A percentile compares a stretch with the other conserved stretches of the same genome.
These are phyloP conservation scores for Deilephila elpenor DNA, from an alignment of 2,888 invertebrate genomes.

Conservation along the genomic window DNA sequence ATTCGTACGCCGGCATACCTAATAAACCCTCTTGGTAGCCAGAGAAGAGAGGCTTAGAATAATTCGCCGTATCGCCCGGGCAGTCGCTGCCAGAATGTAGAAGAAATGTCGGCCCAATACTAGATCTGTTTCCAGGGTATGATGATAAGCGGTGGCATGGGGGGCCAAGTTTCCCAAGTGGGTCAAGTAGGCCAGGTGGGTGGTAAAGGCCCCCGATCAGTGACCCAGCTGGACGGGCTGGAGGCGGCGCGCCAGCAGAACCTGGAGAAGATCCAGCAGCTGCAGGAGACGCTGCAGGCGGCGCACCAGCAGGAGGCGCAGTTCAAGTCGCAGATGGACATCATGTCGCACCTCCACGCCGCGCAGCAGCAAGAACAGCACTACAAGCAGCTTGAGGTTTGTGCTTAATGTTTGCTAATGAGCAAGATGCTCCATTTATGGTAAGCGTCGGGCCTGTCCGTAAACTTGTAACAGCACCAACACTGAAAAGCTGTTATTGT, in stretches of 20 bases:
- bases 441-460: too few relatives aligned
- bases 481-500: too few relatives aligned
- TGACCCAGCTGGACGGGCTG: conserved; percentile 82
- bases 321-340: conserved; percentile 91
- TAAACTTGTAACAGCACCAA: too few relatives aligned
- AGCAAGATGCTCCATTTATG: too few relatives aligned
- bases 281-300: conserved; percentile 91
- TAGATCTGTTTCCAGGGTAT: conserved; percentile 57
- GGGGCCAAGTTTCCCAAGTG: conserved; percentile 53
- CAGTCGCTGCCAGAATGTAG: too few relatives aligned
- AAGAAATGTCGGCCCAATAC: neutral
- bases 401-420: conserved; percentile 6
- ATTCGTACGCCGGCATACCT: too few relatives aligned
- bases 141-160: conserved; percentile 73
- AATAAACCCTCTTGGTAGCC: neutral
- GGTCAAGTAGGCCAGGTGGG: conserved; percentile 63
- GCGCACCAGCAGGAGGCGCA: conserved; percentile 90
- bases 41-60: neutral
- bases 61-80: too few relatives aligned
- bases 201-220: conserved; percentile 65
- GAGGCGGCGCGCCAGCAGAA: conserved; percentile 92
- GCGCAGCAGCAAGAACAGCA: conserved; percentile 93
- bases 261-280: conserved; percentile 89
- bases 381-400: conserved; percentile 89
- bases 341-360: conserved; percentile 88